Base-by-base conservation (phyloP, 2,888 invertebrate genomes). In the Electrophaes corylata region DNA sequence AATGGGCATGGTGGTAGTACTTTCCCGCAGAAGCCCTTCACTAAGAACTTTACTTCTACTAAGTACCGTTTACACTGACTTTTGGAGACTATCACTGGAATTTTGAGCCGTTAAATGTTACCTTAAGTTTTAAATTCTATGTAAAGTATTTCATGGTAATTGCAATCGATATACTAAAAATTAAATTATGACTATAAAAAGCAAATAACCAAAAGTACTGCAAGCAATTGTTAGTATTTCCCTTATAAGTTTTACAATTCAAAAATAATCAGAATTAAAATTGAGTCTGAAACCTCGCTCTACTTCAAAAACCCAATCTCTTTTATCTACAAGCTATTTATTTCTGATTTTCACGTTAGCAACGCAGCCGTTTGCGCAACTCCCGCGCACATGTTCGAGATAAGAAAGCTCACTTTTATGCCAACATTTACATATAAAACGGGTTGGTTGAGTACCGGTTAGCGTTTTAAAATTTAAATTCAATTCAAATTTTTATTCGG, bases 391-490 rank as follows among this genome's bases (percentile, higher is more conserved):
- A 84, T 83, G 86, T 79, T 80, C 69, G 73, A 85, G 90, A 90
- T 88, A 91, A 90, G 90, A 90, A 89, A 86, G 83, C 85, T 78
- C 80, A 84, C 83, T 86, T 88, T 88, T 88, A 50, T 18, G 35
- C 53, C 43, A 11, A 39, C 6, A 33, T 53, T 49, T 43, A 52
- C 40, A 2, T 33, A 19, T n/a, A 18, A 53, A 58, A 31, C 58
- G 19, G 58, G 53, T 53, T 58, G n/a, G n/a, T n/a, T 37, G 4
- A 2, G 19, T 1, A 6, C 26, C 18, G 12, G 31, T 31, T 20
- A 23, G 29, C 2, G n/a, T n/a, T n/a, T n/a, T n/a, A n/a, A n/a
- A n/a, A n/a, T n/a, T n/a, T n/a, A n/a, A n/a, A n/a, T n/a, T n/a
- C n/a, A n/a, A n/a, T n/a, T n/a, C n/a, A n/a, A n/a, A n/a, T n/a